These are phyloP conservation scores for Odocoileus virginianus DNA, from an alignment of 2,113 vertebrate species.

Conservation along the genomic window DNA sequence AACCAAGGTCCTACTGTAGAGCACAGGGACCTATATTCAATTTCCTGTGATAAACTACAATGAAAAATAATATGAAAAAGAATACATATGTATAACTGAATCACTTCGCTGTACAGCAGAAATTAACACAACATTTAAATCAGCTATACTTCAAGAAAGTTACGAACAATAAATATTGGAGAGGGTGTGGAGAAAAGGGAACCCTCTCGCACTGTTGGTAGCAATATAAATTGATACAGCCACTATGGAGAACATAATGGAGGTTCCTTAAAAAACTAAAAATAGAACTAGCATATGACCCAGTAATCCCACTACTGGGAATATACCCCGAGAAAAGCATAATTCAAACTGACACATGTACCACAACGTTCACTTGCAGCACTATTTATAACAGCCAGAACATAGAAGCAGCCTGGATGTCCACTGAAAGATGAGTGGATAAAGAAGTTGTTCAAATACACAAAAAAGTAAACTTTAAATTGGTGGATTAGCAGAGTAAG, in stretches of 20 bases:
- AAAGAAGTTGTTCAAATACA: not conserved
- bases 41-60: not conserved
- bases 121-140: not conserved
- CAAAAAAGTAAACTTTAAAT: conserved; percentile 24
- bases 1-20: not conserved
- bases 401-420: not conserved
- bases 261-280: not conserved
- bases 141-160: not conserved
- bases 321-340: not conserved
- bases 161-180: not conserved
- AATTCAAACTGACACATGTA: not conserved
- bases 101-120: not conserved
- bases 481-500: not conserved
- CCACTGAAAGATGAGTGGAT: not conserved
- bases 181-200: not conserved
- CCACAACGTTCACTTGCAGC: not conserved
- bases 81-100: not conserved
- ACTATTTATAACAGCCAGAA: not conserved
- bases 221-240: not conserved
- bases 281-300: not conserved
- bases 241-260: not conserved
- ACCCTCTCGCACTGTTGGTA: not conserved
- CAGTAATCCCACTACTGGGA: not conserved
- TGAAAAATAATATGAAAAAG: not conserved
- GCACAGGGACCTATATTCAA: not conserved